Conservation (phyloP, 1,140 invertebrate species). For the Gryon sp. region DNA sequence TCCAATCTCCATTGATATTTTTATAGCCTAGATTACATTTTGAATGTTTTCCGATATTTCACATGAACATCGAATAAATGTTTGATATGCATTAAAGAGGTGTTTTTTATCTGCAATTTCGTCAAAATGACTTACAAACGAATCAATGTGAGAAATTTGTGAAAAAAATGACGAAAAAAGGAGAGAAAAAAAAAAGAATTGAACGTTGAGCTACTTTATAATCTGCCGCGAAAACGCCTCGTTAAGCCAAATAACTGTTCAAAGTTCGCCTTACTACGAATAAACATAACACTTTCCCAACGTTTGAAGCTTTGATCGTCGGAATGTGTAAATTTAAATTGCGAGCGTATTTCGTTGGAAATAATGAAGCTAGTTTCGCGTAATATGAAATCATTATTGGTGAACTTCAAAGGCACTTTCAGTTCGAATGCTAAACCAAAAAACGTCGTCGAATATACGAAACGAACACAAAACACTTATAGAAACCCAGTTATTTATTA, state of each 20-base stretch:
- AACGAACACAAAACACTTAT: not conserved
- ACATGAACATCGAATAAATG: constrained; percentile 11
- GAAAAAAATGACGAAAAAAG: not conserved
- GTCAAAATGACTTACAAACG: not conserved
- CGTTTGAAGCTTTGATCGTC: constrained; percentile 22
- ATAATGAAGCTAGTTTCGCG: constrained; percentile 34
- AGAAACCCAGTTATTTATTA: constrained; percentile 19
- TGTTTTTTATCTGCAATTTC: not conserved
- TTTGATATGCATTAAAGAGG: constrained; percentile 1
- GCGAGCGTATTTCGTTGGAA: constrained; percentile 20
- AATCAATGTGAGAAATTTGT: not conserved
- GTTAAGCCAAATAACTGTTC: constrained; percentile 43
- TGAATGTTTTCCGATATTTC: constrained; percentile 36
- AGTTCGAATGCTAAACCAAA: not conserved
- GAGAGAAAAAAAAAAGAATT: constrained; percentile 5
- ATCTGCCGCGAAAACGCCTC: constrained; percentile 18
- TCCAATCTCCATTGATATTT: constrained; percentile 15
- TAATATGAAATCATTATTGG: constrained; percentile 22
- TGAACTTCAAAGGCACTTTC: constrained; percentile 10
- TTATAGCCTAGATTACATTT: constrained; percentile 24
- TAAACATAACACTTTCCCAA: constrained; percentile 15
- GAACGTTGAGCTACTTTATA: constrained; percentile 11
- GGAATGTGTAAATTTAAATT: constrained; percentile 38
- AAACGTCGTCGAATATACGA: constrained; percentile 1
- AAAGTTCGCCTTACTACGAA: constrained; percentile 23